phyloP scores from a whole-genome alignment of 2,888 invertebrate species.

The Eristalis pertinax region DNA sequence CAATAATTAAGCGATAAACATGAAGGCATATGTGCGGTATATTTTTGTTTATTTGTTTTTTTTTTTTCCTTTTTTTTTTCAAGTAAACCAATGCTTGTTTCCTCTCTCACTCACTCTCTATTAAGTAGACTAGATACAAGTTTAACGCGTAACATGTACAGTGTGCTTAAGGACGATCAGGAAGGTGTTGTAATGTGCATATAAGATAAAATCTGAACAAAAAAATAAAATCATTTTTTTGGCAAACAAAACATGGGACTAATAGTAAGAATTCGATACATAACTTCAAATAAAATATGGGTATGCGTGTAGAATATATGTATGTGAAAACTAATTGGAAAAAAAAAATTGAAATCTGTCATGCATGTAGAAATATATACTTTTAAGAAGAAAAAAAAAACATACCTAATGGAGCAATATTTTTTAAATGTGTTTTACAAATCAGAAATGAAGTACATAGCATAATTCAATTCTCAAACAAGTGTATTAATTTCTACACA shows the following conservation, averaged over 20 bases:
- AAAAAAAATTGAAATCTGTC: constrained; percentile 22
- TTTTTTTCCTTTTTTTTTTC: background rate
- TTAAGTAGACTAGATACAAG: constrained; percentile 21
- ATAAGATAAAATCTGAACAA: constrained; percentile 13
- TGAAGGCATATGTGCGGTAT: too few relatives aligned
- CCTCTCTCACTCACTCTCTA: constrained; percentile 25
- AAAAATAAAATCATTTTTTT: constrained; percentile 17
- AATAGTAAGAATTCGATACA: constrained; percentile 45
- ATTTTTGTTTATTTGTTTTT: background rate
- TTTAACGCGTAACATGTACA: constrained; percentile 50
- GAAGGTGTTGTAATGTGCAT: constrained; percentile 58
- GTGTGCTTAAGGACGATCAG: constrained; percentile 68
- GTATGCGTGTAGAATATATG: too few relatives aligned
- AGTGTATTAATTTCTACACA: constrained; percentile 26
- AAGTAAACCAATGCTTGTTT: constrained; percentile 12
- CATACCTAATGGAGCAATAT: constrained; percentile 64
- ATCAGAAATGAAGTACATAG: constrained; percentile 9
- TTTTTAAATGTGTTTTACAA: constrained; percentile 56
- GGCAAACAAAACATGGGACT: constrained; percentile 56
- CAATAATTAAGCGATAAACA: constrained; percentile 38
- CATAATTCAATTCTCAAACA: constrained; percentile 1
- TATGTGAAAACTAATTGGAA: constrained; percentile 11
- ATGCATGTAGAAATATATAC: background rate
- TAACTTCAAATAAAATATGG: background rate
- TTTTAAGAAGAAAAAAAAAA: constrained; percentile 32